A percentile compares a stretch with the other conserved stretches of the same genome.
These are phyloP conservation scores for Cosmorhoe ocellata DNA, from an alignment of 2,888 invertebrate species.

Conservation along the genomic window DNA sequence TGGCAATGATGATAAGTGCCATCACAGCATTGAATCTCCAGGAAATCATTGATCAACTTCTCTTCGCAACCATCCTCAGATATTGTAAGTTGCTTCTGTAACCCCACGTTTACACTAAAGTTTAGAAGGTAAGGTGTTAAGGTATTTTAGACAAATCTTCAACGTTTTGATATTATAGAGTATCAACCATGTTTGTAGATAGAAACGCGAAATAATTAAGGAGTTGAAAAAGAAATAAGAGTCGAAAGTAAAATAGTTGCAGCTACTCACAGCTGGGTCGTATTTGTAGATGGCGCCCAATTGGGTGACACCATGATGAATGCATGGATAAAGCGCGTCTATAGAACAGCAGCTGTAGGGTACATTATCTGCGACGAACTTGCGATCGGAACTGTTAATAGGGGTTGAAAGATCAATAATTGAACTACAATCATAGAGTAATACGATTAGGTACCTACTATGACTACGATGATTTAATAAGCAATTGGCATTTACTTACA, in stretches of 20 bases:
- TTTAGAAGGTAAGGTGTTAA: too few relatives aligned
- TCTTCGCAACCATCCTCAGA: conserved; percentile 74
- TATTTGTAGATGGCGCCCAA: conserved; percentile 81
- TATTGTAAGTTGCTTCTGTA: conserved; percentile 64
- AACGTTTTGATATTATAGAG: too few relatives aligned
- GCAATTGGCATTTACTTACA: conserved; percentile 44
- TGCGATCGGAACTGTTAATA: conserved; percentile 50
- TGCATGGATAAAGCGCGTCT: conserved; percentile 79
- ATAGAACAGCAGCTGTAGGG: conserved; percentile 85
- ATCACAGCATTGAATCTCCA: conserved; percentile 74
- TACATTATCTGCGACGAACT: conserved; percentile 78
- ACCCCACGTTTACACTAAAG: too few relatives aligned
- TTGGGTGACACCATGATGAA: conserved; percentile 81
- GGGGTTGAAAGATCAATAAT: too few relatives aligned
- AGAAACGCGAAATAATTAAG: too few relatives aligned
- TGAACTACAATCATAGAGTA: too few relatives aligned
- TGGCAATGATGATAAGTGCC: conserved; percentile 67
- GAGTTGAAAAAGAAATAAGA: not conserved
- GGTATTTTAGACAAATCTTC: too few relatives aligned
- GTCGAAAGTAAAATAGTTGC: not conserved
- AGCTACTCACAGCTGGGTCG: conserved; percentile 59
- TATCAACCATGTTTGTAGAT: too few relatives aligned
- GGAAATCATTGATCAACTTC: conserved; percentile 71
- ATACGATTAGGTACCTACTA: not conserved
- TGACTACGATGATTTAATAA: not conserved